A percentile compares a stretch with the other conserved stretches of the same genome.
Conservation (phyloP, 2,797 vertebrate species). For the Vireo griseus region DNA sequence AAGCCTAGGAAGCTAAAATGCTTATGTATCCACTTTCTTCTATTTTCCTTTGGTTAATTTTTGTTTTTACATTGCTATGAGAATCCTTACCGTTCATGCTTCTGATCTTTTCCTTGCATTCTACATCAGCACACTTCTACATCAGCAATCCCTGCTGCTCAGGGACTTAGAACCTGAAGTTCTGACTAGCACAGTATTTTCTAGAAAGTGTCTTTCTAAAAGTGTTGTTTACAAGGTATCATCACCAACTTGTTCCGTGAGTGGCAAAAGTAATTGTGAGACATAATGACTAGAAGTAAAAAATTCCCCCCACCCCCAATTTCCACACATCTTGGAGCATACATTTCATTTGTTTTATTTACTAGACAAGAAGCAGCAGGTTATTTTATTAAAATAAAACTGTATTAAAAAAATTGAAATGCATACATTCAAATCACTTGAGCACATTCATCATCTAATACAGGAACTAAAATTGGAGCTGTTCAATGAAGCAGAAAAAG, state of each 20-base stretch:
- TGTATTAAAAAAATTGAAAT: neutral
- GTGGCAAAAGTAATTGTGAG: neutral
- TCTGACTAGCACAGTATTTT: neutral
- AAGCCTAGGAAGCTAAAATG: neutral
- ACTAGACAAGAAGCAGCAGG: neutral
- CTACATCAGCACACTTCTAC: neutral
- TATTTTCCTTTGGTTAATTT: neutral
- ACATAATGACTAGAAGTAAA: neutral
- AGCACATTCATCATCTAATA: neutral
- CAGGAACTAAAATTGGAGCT: neutral
- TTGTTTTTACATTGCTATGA: neutral
- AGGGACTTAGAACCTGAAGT: neutral
- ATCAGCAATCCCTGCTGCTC: neutral
- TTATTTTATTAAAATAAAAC: slow-evolving; percentile 7
- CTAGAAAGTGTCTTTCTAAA: neutral
- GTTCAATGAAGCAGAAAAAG: neutral
- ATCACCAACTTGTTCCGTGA: neutral
- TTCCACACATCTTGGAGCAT: neutral
- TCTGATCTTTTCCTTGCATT: neutral
- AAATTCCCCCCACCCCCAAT: too few species aligned
- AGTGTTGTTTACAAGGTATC: neutral
- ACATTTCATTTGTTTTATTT: slow-evolving; percentile 40
- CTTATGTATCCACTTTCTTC: neutral
- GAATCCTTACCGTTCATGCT: neutral
- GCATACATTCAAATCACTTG: neutral